These are phyloP conservation scores for Gadus macrocephalus DNA, from an alignment of 2,113 vertebrate genomes.

Conservation along the genomic window DNA sequence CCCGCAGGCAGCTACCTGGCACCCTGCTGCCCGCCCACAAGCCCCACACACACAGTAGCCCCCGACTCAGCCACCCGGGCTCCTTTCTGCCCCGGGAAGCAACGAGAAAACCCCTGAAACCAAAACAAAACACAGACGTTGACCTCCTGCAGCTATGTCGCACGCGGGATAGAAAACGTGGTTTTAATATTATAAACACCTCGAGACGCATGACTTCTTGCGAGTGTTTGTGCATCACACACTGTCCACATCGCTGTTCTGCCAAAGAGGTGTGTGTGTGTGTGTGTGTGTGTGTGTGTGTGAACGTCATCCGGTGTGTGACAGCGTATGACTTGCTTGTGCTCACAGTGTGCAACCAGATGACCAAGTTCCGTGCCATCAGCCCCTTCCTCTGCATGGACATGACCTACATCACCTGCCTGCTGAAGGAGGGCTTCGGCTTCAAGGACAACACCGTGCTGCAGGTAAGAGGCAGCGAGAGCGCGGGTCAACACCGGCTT, in stretches of 20 bases:
- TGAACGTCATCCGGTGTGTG: constrained; percentile 1
- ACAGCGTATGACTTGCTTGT: constrained; percentile 23
- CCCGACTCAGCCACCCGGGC: constrained; percentile 7
- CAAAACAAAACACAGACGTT: constrained; percentile 48
- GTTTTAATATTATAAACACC: not conserved
- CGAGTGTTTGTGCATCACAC: not conserved
- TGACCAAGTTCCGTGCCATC: constrained; percentile 83
- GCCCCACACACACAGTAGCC: constrained; percentile 13
- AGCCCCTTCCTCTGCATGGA: constrained; percentile 98
- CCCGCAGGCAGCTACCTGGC: constrained; percentile 47
- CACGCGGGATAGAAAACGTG: constrained; percentile 36
- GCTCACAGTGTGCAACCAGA: constrained; percentile 87
- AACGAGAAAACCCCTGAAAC: not conserved
- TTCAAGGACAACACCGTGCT: constrained; percentile 87
- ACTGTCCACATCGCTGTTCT: too few species aligned
- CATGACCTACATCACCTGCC: constrained; percentile 91
- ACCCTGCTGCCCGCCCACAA: constrained; percentile 47
- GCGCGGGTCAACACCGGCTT: not conserved
- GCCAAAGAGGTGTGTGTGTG: too few species aligned
- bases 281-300: constrained; percentile 5
- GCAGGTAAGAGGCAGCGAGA: constrained; percentile 71
- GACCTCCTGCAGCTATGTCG: constrained; percentile 47
- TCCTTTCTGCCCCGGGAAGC: constrained; percentile 43
- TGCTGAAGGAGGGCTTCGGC: constrained; percentile 94
- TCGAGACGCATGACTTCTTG: not conserved